Base-by-base conservation (phyloP, 1,140 invertebrate genomes). In the Melitaea cinxia region DNA sequence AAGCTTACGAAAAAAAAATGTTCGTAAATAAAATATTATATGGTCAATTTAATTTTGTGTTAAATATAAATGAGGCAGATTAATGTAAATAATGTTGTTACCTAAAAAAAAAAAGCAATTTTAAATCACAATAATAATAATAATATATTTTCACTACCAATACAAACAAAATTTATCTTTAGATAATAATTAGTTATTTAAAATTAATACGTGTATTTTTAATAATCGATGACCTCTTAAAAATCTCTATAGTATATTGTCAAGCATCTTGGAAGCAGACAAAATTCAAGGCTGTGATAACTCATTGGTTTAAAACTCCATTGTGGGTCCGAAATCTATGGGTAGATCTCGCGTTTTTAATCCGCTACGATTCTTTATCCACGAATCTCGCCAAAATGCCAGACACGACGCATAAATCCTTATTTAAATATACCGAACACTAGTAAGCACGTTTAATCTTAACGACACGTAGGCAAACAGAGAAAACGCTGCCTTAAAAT, bases 381-480 rank as follows among this genome's bases (percentile, higher is more conserved):
- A 66, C 78, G 73, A 77, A 88, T 84, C 83, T 89, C 81, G 85
- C 85, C 85, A 86, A 88, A 88, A 87, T 75, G 72, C 82, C 87
- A 89, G 85, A 89, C 87, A 79, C 78, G 83, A 82, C 77, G 77
- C 83, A 89, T 89, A 89, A 89, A 89, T 89, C 87, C 84, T 88
- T 88, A 88, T 89, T 89, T 87, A 88, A 89, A 89, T 89, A 89
- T 88, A 83, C 78, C 82, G 66, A 37, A 55, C 42, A 26, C 39
- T 35, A 57, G 50, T 45, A 68, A 65, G 66, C 47, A 9, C 57
- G 5, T 61, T 57, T 55, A 15, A 50, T 63, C 50, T n/a, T 39
- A 47, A 63, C 35, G 26, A 37, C 58, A 50, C 17, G 4, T n/a
- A 9, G 52, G 14, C 54, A 1, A 4, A 9, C 63, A 73, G 68